A percentile compares a stretch with the other conserved stretches of the same genome.
Conservation (phyloP, 2,113 vertebrate genomes). For the Podiceps cristatus region DNA sequence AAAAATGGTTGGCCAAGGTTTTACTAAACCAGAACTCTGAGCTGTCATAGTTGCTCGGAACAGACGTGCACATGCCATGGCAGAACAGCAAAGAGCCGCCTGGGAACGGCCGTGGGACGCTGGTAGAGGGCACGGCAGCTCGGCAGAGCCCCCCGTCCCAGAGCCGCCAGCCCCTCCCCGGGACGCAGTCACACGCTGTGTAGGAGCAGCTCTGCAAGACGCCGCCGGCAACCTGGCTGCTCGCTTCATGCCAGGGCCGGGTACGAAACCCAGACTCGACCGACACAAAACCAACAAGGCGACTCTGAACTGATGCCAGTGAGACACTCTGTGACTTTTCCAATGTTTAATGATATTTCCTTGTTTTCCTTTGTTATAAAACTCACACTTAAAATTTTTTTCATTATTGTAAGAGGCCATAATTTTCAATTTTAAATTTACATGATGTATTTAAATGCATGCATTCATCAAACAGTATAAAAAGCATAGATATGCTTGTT, state of each 20-base stretch:
- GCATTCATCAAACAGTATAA: background rate
- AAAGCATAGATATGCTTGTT: background rate
- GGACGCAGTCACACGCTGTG: rapidly evolving
- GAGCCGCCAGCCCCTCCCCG: background rate
- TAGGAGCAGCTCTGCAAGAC: background rate
- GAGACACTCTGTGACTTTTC: constrained; percentile 10
- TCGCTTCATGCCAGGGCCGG: background rate
- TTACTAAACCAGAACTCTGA: background rate
- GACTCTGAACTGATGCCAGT: background rate
- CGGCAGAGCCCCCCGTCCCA: background rate
- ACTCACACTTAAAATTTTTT: background rate
- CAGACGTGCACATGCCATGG: rapidly evolving
- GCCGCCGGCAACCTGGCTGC: background rate
- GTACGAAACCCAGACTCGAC: background rate
- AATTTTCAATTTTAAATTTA: background rate
- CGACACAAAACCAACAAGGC: constrained; percentile 15
- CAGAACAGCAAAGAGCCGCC: background rate
- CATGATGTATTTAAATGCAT: background rate
- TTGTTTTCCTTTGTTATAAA: background rate
- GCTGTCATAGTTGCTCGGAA: background rate
- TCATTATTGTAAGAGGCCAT: background rate
- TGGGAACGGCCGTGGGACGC: background rate
- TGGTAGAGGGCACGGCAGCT: background rate
- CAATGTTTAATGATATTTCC: background rate
- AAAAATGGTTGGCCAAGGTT: background rate